Base-by-base conservation (phyloP, 1,140 invertebrate genomes). In the Subanguina moxae region DNA sequence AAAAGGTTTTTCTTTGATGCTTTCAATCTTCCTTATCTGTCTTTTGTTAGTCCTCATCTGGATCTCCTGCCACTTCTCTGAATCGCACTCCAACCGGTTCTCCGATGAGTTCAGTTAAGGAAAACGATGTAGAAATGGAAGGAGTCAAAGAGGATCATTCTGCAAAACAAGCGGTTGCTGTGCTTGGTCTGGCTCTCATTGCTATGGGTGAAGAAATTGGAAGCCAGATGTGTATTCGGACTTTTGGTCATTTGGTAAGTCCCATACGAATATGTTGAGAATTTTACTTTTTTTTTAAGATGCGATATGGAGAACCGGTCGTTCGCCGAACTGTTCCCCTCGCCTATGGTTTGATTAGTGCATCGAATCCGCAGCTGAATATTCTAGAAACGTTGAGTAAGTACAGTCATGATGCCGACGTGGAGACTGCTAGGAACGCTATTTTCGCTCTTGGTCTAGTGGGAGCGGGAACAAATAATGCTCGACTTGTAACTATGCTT, bases 161-260 rank as follows among this genome's bases (percentile, higher is more conserved):
- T 52, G 88, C 89, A 0, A 90, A 93, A 77, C 95, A 95, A 85
- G 91, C 93, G n/a, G 90, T 98, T 45, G 94, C 95, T 64, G 94
- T 96, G 15, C 85, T 98, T 27, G 94, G 95, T 9, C 94, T 99
- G 75, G 94, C 93, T 23, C 86, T 99, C 17, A 97, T 99, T 77
- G 90, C 93, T 25, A 94, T 99, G 90, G 95, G 94, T 8, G 96
- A 99, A 86, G 95, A 99, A 82, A 95, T 97, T 77, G 95, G 95
- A 11, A 89, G 90, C 45, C 94, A 98, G 85, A 99, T 99, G 96
- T 92, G 93, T 57, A 95, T 93, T 71, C 88, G 96, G 71, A 91
- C 92, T 30, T 97, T 98, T 83, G 94, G 94, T 57, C 93, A 98
- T 86, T 85, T 99, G 77, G 88, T 89, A 72, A 83, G 84, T 85